Conservation (phyloP, 2,113 vertebrate species). For the Mus pahari region DNA sequence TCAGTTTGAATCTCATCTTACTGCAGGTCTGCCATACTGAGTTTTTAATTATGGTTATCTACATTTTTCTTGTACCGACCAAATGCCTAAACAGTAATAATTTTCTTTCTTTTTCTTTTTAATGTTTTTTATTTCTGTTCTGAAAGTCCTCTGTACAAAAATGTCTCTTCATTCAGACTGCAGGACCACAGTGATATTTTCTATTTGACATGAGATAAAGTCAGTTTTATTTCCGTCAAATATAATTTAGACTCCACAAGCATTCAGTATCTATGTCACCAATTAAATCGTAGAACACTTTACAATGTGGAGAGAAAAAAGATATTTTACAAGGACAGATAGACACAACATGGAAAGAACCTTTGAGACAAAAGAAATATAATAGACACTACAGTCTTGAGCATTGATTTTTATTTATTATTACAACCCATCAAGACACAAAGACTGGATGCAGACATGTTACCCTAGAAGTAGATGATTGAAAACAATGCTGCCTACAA, state of each 20-base stretch:
- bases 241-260: slow-evolving; percentile 82
- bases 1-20: neutral
- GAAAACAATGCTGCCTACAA: slow-evolving; percentile 81
- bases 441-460: slow-evolving; percentile 83
- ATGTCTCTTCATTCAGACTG: slow-evolving; percentile 54
- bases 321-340: slow-evolving; percentile 69
- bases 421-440: slow-evolving; percentile 83
- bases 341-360: slow-evolving; percentile 67
- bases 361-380: slow-evolving; percentile 81
- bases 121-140: slow-evolving; percentile 60
- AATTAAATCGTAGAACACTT: slow-evolving; percentile 84
- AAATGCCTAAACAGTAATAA: neutral
- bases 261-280: slow-evolving; percentile 72
- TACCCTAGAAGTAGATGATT: slow-evolving; percentile 80
- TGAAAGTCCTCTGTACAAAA: slow-evolving; percentile 65
- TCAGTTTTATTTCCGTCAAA: slow-evolving; percentile 81
- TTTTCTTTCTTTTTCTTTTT: neutral
- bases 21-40: neutral
- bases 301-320: slow-evolving; percentile 71
- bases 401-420: slow-evolving; percentile 87
- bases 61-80: neutral
- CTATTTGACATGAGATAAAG: slow-evolving; percentile 80
- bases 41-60: neutral
- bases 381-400: slow-evolving; percentile 80
- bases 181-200: slow-evolving; percentile 74